A percentile compares a stretch with the other conserved stretches of the same genome.
Conservation (phyloP, 2,113 vertebrate species). For the Acanthisitta chloris region DNA sequence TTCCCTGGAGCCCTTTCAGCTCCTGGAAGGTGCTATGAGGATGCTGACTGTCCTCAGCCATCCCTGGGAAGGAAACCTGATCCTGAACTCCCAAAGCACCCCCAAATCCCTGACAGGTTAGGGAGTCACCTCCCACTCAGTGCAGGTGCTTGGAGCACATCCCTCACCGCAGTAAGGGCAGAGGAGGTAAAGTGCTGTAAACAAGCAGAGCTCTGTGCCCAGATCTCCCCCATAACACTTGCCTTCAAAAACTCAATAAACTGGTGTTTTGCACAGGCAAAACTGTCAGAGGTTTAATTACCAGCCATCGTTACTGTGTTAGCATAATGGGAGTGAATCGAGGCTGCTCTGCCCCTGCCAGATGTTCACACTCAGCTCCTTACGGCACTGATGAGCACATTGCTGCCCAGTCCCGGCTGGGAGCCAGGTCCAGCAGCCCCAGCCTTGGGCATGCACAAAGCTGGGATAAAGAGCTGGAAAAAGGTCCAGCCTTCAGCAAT, state of each 20-base stretch:
- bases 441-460: rapidly evolving
- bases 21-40: no score
- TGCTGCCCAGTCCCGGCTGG: background rate
- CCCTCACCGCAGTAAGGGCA: background rate
- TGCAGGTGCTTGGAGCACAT: background rate
- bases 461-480: background rate
- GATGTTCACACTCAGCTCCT: background rate
- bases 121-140: no score
- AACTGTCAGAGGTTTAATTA: background rate
- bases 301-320: background rate
- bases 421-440: background rate
- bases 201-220: background rate
- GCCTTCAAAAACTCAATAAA: background rate
- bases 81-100: background rate
- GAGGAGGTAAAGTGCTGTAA: background rate
- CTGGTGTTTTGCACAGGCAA: background rate
- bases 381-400: background rate
- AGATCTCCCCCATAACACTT: background rate
- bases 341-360: background rate
- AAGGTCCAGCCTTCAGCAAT: background rate
- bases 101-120: rapidly evolving
- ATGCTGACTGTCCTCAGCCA: background rate
- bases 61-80: background rate
- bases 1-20: no score
- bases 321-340: background rate